A percentile compares a stretch with the other conserved stretches of the same genome.
Conservation (phyloP, 23 tunicate species). For the Ascidia mentula region DNA sequence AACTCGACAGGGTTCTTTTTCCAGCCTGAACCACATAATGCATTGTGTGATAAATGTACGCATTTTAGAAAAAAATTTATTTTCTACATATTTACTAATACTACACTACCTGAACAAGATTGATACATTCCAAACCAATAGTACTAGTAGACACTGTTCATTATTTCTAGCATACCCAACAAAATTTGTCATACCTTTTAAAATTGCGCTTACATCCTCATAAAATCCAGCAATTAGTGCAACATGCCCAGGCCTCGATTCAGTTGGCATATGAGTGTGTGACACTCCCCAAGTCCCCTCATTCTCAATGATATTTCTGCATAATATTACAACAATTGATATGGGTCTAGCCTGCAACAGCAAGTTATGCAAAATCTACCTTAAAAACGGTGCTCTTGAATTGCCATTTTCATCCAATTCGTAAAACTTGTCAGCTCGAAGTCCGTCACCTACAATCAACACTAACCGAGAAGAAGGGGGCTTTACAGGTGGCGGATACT, state of each 20-base stretch:
- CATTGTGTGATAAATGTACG: no score
- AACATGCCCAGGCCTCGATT: slow-evolving; percentile 98
- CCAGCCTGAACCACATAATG: slow-evolving; percentile 96
- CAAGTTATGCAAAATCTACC: no score
- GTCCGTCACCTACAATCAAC: slow-evolving; percentile 88
- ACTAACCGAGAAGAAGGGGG: slow-evolving; percentile 80
- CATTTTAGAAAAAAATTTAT: no score
- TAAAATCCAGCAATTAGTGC: slow-evolving; percentile 98
- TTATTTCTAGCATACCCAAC: no score
- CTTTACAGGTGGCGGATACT: slow-evolving; percentile 15
- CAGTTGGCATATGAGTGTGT: slow-evolving; percentile 90
- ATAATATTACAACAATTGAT: not conserved
- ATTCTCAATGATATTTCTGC: slow-evolving; percentile 48
- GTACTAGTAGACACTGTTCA: no score
- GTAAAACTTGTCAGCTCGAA: slow-evolving; percentile 85
- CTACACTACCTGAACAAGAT: no score
- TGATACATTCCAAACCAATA: no score
- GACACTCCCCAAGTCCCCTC: slow-evolving; percentile 85
- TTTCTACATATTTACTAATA: no score
- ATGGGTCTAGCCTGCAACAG: not conserved
- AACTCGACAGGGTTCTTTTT: slow-evolving; percentile 97
- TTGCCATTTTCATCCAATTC: slow-evolving; percentile 41
- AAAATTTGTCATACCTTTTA: slow-evolving; percentile 41
- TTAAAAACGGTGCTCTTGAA: slow-evolving; percentile 58
- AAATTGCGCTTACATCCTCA: slow-evolving; percentile 98